phyloP scores from a whole-genome alignment of 2,888 invertebrate species.

The Bruchidius siliquastri region DNA sequence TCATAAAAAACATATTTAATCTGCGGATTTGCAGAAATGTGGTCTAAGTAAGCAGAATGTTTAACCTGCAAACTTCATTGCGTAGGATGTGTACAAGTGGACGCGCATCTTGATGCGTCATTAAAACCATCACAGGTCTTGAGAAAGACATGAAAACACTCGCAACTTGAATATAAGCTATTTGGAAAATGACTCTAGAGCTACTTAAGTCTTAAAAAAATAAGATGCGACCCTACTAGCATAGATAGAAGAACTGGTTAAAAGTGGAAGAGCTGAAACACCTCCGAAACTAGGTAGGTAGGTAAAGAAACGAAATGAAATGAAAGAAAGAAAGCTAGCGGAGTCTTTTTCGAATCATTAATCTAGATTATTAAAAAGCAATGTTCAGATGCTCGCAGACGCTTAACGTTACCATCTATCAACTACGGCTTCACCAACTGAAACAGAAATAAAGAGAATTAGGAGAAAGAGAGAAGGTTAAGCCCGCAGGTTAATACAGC shows the following conservation, averaged over 20 bases:
- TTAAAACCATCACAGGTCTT: conserved; percentile 38
- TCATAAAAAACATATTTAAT: too few species aligned
- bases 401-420: conserved; percentile 59
- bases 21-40: too few species aligned
- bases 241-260: conserved; percentile 14
- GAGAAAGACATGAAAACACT: conserved; percentile 30
- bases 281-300: conserved; percentile 22
- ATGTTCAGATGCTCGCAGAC: too few species aligned
- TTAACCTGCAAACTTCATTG: too few species aligned
- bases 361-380: background rate
- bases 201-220: conserved; percentile 23
- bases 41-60: too few species aligned
- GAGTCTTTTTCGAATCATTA: conserved; percentile 32
- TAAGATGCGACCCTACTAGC: conserved; percentile 27
- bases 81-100: too few species aligned
- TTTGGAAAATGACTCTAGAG: conserved; percentile 13
- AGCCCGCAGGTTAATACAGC: conserved; percentile 7
- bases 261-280: conserved; percentile 11
- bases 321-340: conserved; percentile 26
- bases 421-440: conserved; percentile 68
- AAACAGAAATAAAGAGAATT: conserved; percentile 42
- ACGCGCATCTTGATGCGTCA: too few species aligned
- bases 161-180: conserved; percentile 20
- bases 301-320: conserved; percentile 25
- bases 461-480: conserved; percentile 3